Evolutionary conservation across 2,113 vertebrate species (phyloP).

Genomic region (Lonchura striata): DNA sequence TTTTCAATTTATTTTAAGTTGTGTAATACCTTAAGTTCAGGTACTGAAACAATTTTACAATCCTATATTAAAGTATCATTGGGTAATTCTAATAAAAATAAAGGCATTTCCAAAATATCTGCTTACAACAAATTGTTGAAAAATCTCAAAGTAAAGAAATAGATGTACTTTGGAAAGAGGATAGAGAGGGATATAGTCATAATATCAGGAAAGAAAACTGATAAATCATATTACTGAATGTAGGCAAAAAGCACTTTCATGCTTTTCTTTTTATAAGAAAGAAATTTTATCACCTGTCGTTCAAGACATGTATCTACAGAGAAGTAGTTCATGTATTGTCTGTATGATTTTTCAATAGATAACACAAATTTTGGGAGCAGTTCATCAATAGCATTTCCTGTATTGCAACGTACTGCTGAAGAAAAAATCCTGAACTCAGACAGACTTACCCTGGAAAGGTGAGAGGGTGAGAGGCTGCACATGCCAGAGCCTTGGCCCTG

Average conservation of each 20-base stretch:
- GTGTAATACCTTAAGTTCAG: neutral
- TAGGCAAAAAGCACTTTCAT: neutral
- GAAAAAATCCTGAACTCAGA: slow-evolving; percentile 79
- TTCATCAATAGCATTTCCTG: slow-evolving; percentile 74
- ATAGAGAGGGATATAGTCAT: neutral
- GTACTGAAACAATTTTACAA: neutral
- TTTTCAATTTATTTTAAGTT: neutral
- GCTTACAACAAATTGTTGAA: neutral
- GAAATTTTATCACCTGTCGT: neutral
- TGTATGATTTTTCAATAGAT: slow-evolving; percentile 5
- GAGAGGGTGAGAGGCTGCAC: neutral
- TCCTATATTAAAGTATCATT: neutral
- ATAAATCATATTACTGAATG: neutral
- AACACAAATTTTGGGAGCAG: slow-evolving; percentile 64
- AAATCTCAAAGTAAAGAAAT: neutral
- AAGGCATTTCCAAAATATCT: neutral
- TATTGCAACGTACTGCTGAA: slow-evolving; percentile 75
- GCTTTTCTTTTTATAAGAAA: neutral
- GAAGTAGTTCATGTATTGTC: neutral
- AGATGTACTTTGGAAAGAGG: neutral
- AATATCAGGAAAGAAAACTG: neutral
- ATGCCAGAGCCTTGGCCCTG: neutral
- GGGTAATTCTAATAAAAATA: neutral
- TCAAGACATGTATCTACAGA: neutral
- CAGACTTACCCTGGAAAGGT: slow-evolving; percentile 88